These are phyloP conservation scores for crab-eating macaque (Macaca fascicularis) DNA, from an alignment of 2,113 vertebrate genomes.

Conservation along the genomic window DNA sequence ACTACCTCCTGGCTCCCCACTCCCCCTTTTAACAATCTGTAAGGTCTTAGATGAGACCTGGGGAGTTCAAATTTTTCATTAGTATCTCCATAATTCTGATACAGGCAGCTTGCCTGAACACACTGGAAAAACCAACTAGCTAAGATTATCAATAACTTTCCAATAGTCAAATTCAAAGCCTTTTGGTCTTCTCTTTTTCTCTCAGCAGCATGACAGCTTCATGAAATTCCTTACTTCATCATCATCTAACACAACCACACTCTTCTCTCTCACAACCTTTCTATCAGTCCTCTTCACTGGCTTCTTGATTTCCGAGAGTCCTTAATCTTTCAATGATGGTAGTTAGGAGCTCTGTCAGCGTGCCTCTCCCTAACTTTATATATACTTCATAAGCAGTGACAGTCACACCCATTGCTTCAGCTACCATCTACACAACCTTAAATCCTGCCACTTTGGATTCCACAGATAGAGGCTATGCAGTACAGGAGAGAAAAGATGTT, in stretches of 20 bases:
- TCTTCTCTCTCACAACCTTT: not conserved
- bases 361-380: not conserved
- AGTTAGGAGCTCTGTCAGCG: not conserved
- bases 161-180: constrained; percentile 5
- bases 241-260: not conserved
- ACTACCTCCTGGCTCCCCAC: not conserved
- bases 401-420: not conserved
- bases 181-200: not conserved
- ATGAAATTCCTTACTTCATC: not conserved
- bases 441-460: not conserved
- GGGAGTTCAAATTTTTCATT: constrained; percentile 13
- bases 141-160: not conserved
- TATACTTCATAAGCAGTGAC: not conserved
- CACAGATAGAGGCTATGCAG: not conserved
- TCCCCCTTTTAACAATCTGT: not conserved
- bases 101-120: not conserved
- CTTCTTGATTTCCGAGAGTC: not conserved
- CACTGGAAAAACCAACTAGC: constrained; percentile 6
- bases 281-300: not conserved
- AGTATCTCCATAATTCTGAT: constrained; percentile 9
- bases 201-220: not conserved
- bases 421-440: not conserved
- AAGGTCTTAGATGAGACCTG: constrained; percentile 17
- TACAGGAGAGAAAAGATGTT: not conserved
- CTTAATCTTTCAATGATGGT: not conserved